Evolutionary conservation across 2,113 vertebrate species (phyloP).

Genomic region (Meleagris gallopavo): DNA sequence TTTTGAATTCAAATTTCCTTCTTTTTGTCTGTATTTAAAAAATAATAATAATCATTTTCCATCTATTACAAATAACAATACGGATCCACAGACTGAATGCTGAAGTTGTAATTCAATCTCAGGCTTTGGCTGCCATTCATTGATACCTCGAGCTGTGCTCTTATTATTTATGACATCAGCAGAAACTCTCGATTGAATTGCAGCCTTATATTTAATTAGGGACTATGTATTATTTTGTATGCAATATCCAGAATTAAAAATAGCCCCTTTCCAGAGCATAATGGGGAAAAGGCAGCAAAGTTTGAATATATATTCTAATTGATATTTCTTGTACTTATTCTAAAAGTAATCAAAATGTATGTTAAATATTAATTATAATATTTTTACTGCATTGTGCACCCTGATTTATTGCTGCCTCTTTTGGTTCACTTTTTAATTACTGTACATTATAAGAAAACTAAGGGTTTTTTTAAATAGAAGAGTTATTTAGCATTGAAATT

Average conservation of each 20-base stretch:
- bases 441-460: conserved; percentile 81
- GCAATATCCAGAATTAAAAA: conserved; percentile 86
- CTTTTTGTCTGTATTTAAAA: conserved; percentile 85
- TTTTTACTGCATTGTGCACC: conserved; percentile 80
- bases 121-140: conserved; percentile 79
- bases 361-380: conserved; percentile 89
- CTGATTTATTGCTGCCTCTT: conserved; percentile 85
- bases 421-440: conserved; percentile 84
- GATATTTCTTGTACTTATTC: conserved; percentile 84
- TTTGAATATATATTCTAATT: conserved; percentile 87
- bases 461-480: conserved; percentile 75
- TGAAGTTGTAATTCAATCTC: conserved; percentile 83
- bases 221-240: conserved; percentile 84
- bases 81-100: conserved; percentile 78
- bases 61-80: conserved; percentile 88
- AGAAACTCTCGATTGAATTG: conserved; percentile 83
- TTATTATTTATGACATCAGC: conserved; percentile 86
- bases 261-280: conserved; percentile 78
- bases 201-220: conserved; percentile 85
- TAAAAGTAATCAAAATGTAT: conserved; percentile 85
- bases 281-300: conserved; percentile 78
- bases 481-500: conserved; percentile 84
- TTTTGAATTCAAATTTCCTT: conserved; percentile 84
- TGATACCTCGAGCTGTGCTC: conserved; percentile 78
- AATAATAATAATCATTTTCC: conserved; percentile 88